Conservation (phyloP, 2,888 invertebrate species). For the Anorthoa munda region DNA sequence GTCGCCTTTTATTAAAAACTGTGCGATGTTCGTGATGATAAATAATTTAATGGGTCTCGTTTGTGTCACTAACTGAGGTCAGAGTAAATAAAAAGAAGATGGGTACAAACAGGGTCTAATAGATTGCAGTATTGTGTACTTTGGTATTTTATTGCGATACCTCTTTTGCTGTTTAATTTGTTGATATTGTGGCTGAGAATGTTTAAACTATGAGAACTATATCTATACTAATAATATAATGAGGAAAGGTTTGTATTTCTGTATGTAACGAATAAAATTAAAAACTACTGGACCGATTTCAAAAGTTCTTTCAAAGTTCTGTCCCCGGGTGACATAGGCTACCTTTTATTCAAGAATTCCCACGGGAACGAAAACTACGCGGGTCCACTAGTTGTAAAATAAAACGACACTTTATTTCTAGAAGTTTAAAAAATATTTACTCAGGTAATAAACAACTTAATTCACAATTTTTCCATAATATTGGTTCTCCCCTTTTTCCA, state of each 20-base stretch:
- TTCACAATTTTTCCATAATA: not conserved
- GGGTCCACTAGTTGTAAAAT: too few relatives aligned
- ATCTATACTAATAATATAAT: too few relatives aligned
- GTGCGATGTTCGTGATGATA: conserved; percentile 23
- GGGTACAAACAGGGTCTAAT: not conserved
- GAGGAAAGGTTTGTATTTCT: too few relatives aligned
- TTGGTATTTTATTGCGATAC: conserved; percentile 1
- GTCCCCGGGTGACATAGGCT: too few relatives aligned
- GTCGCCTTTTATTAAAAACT: conserved; percentile 46
- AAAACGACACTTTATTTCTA: not conserved
- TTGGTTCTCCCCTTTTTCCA: not conserved
- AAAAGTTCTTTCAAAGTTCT: too few relatives aligned
- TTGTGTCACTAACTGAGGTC: conserved; percentile 25
- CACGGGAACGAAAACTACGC: too few relatives aligned
- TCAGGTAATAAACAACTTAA: not conserved
- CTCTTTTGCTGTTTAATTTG: not conserved
- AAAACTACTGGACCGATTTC: too few relatives aligned
- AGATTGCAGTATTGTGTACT: not conserved
- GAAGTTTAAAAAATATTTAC: not conserved
- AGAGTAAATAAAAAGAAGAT: conserved; percentile 24
- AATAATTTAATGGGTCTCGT: conserved; percentile 34
- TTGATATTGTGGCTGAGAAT: not conserved
- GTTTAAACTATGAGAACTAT: not conserved
- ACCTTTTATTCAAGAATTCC: too few relatives aligned
- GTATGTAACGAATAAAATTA: too few relatives aligned